Conservation (phyloP, 2,113 vertebrate genomes). For the Ailuropoda melanoleuca region DNA sequence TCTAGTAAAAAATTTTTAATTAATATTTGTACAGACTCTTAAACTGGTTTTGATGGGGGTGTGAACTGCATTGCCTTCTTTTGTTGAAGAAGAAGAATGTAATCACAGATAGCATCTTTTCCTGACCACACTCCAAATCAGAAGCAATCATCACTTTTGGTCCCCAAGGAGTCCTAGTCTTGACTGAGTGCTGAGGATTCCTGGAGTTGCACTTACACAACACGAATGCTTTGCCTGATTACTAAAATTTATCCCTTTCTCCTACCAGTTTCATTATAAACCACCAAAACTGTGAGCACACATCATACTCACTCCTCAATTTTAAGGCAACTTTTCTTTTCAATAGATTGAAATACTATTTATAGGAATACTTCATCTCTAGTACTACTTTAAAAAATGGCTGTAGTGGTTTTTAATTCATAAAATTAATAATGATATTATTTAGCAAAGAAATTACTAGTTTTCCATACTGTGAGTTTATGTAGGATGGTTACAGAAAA, state of each 20-base stretch:
- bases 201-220: neutral
- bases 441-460: neutral
- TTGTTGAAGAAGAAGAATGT: neutral
- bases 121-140: neutral
- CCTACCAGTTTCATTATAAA: neutral
- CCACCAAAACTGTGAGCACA: neutral
- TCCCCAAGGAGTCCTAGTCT: neutral
- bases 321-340: neutral
- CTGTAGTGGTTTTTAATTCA: neutral
- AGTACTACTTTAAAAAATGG: neutral
- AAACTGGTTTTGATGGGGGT: neutral
- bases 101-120: neutral
- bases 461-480: slow-evolving; percentile 18
- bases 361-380: neutral
- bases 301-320: neutral
- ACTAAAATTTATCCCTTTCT: neutral
- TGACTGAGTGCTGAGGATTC: neutral
- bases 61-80: neutral
- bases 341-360: neutral
- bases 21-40: neutral
- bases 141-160: neutral
- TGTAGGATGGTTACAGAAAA: neutral
- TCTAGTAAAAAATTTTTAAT: neutral
- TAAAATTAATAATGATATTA: neutral
- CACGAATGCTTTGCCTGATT: neutral